Evolutionary conservation across 2,113 vertebrate species (phyloP).

Genomic region (Lepidiolamprologus cunningtoni): DNA sequence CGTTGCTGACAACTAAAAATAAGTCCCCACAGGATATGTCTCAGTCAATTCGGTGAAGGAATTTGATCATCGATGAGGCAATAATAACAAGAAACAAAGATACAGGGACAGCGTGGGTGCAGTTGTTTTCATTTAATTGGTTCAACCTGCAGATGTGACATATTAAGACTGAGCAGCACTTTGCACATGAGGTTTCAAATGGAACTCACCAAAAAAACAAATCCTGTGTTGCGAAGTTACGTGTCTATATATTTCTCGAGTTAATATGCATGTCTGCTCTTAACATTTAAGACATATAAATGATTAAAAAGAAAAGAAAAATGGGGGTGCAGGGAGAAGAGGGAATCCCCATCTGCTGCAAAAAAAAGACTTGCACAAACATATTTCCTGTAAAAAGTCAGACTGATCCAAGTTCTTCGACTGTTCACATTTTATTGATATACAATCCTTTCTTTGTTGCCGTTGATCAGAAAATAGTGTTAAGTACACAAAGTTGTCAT

Average conservation of each 20-base stretch:
- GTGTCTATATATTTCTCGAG: neutral
- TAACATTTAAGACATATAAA: neutral
- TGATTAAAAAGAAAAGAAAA: neutral
- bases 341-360: neutral
- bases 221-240: neutral
- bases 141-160: constrained; percentile 16
- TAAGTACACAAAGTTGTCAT: neutral
- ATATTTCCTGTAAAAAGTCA: neutral
- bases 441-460: neutral
- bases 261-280: neutral
- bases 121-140: neutral
- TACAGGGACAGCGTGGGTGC: neutral
- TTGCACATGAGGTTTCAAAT: neutral
- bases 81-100: neutral
- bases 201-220: neutral
- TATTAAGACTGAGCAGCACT: neutral
- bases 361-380: neutral
- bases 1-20: constrained; percentile 14
- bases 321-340: neutral
- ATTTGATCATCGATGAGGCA: neutral
- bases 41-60: neutral
- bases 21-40: neutral
- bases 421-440: constrained; percentile 5
- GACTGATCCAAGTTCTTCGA: neutral
- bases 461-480: neutral